Percentiles rank a stretch among this genome's conserved stretches.
phyloP scores from a whole-genome alignment of 1,140 invertebrate genomes.

The Lanistes nyassanus region DNA sequence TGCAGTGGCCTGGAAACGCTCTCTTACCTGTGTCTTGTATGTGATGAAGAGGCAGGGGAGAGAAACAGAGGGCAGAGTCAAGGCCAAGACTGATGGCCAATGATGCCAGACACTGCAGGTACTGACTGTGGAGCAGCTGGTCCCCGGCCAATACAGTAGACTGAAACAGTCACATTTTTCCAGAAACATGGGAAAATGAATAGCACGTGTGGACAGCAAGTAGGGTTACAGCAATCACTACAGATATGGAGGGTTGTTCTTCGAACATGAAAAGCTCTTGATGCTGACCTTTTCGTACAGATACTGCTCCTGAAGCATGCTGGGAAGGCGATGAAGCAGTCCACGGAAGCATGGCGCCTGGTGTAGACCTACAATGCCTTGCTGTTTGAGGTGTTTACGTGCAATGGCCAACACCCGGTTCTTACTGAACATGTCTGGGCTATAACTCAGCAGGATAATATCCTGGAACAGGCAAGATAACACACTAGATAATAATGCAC shows the following conservation, averaged over 20 bases:
- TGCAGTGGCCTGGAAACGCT: neutral
- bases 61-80: slow-evolving; percentile 71
- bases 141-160: slow-evolving; percentile 70
- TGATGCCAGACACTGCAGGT: slow-evolving; percentile 73
- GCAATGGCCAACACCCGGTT: slow-evolving; percentile 69
- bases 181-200: neutral
- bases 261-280: neutral
- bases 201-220: neutral
- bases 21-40: slow-evolving; percentile 18
- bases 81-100: slow-evolving; percentile 72
- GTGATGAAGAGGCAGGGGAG: slow-evolving; percentile 64
- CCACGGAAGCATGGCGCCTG: slow-evolving; percentile 72
- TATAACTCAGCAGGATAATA: slow-evolving; percentile 69
- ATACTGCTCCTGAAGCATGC: slow-evolving; percentile 71
- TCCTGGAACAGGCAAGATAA: slow-evolving; percentile 65
- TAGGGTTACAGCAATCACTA: neutral
- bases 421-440: slow-evolving; percentile 64
- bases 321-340: slow-evolving; percentile 70
- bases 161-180: slow-evolving; percentile 41
- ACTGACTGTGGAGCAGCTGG: slow-evolving; percentile 73
- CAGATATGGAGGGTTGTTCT: neutral
- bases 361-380: slow-evolving; percentile 71
- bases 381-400: slow-evolving; percentile 69
- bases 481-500: too few species aligned
- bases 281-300: slow-evolving; percentile 70